Base-by-base conservation (phyloP, 2,888 invertebrate species). In the Leucophora obtusa region DNA sequence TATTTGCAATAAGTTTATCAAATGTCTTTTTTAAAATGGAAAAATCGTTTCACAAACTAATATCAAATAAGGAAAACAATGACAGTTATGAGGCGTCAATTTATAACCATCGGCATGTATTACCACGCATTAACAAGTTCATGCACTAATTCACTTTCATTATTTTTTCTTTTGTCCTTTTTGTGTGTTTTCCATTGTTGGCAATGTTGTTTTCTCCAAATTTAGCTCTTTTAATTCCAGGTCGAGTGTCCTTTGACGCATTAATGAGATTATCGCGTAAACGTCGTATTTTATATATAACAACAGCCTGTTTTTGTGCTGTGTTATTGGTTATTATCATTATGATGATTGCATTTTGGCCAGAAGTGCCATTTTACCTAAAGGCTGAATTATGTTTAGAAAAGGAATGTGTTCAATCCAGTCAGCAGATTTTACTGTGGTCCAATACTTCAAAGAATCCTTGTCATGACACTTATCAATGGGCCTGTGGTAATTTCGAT, bases 401-500 rank as follows among this genome's bases (percentile, higher is more conserved):
- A 35, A 88, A 87, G 62, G 90, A 90, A 81, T 90, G 90, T 74
- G 87, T 90, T 54, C 85, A 88, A 75, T 89, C 89, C 33, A 89
- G 89, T 71, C 88, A 89, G 38, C 90, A 90, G 86, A 85, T 90
- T 69, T 79, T 90, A 18, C 85, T 89, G 6, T 90, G 89, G 90
- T 87, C 90, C 14, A 90, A 90, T 83, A 87, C 86, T 17, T 86
- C 89, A 17, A 85, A 87, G 79, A 86, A 86, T 74, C 88, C 89
- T 33, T 90, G 90, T 82, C 88, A 87, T 51, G 86, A 89, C 24
- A 89, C 90, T 7, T 90, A 90, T 81, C 86, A 89, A 38, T 90
- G 90, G 89, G 89, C 89, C 17, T 90, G 90, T 60, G 90, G 90
- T 6, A 90, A 89, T 79, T 90, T 90, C 75, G 87, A 85, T 33